phyloP scores from a whole-genome alignment of 2,113 vertebrate genomes.

The Sarotherodon lohbergeri region DNA sequence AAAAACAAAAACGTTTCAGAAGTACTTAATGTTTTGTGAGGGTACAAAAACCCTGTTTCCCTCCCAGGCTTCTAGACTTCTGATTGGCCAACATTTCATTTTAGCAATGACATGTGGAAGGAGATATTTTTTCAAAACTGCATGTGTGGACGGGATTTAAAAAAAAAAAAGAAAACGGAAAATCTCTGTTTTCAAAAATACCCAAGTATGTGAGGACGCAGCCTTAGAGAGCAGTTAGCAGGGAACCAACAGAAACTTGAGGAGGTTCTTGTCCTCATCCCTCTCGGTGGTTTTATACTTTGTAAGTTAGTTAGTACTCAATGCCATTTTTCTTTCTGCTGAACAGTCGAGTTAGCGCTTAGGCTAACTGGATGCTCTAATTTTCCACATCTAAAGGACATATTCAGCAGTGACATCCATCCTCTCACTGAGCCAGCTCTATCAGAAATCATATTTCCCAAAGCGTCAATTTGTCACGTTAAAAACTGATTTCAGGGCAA shows the following conservation, averaged over 20 bases:
- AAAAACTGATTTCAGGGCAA: not conserved
- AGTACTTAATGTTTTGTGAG: not conserved
- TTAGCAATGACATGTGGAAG: not conserved
- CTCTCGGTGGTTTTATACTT: not conserved
- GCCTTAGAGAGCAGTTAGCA: not conserved
- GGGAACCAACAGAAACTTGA: not conserved
- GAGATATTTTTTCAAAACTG: not conserved
- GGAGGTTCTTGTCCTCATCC: not conserved
- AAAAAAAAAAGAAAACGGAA: not conserved
- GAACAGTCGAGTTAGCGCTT: not conserved
- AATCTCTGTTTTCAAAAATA: not conserved
- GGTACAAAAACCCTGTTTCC: not conserved
- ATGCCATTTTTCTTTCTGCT: not conserved
- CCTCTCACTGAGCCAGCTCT: not conserved
- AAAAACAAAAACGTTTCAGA: not conserved
- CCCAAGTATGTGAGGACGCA: accelerated
- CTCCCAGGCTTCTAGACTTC: not conserved
- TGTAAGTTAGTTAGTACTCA: not conserved
- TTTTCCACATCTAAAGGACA: not conserved
- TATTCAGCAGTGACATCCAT: not conserved
- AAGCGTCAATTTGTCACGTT: not conserved
- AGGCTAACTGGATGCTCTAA: not conserved
- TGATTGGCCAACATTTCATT: not conserved
- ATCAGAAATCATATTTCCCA: not conserved
- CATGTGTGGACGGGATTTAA: not conserved